Conservation (phyloP, 2,797 vertebrate genomes). For the Sebastes iracundus region DNA sequence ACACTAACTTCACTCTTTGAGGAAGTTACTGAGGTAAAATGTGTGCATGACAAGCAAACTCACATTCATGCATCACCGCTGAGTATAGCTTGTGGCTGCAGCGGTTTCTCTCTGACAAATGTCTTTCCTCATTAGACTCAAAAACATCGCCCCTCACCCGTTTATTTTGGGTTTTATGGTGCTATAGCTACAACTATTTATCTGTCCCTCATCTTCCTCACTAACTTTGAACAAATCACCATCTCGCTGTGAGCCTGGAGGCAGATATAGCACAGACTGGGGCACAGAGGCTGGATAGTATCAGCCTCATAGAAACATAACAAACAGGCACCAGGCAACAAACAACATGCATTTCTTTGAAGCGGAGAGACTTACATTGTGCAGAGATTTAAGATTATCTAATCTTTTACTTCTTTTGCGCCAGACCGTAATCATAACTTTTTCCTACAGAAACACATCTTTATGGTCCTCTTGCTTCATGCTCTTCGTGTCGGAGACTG, state of each 20-base stretch:
- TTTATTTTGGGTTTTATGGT: background rate
- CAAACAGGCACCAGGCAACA: constrained; percentile 57
- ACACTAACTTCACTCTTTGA: constrained; percentile 16
- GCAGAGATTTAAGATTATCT: constrained; percentile 55
- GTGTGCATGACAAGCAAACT: constrained; percentile 49
- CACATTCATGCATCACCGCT: constrained; percentile 40
- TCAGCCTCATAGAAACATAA: constrained; percentile 56
- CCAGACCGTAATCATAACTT: constrained; percentile 26
- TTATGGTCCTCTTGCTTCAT: background rate
- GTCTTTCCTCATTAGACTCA: constrained; percentile 56
- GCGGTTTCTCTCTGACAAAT: constrained; percentile 48
- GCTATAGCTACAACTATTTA: background rate
- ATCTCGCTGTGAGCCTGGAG: constrained; percentile 22
- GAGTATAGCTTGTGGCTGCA: constrained; percentile 47
- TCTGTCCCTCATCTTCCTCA: constrained; percentile 11
- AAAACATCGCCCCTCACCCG: background rate
- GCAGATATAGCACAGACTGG: constrained; percentile 32
- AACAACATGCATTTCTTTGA: constrained; percentile 32
- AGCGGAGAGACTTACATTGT: constrained; percentile 22
- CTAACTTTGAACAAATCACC: constrained; percentile 17
- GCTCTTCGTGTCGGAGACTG: constrained; percentile 13
- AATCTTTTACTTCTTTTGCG: constrained; percentile 52
- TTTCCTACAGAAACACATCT: background rate
- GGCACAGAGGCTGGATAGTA: constrained; percentile 39
- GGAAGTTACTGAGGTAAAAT: constrained; percentile 12